Evolutionary conservation across 37 sponge, comb jelly and placozoan species (phyloP).

Genomic region (Beroe ovata): DNA sequence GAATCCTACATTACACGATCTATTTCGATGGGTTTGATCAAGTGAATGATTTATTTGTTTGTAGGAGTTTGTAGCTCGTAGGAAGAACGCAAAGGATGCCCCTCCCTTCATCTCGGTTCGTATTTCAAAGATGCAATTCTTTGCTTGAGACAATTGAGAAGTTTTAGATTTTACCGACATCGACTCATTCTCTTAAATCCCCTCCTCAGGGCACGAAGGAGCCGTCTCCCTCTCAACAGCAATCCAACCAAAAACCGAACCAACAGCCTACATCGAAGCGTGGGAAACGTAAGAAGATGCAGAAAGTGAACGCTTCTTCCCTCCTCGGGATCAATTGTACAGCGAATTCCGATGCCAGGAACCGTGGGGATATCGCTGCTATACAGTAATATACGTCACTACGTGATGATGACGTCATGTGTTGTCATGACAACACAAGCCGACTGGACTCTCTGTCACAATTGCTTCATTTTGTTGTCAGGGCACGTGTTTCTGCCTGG

Average conservation of each 20-base stretch:
- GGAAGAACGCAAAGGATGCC: constrained; percentile 31
- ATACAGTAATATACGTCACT: not conserved
- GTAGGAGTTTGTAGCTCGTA: constrained; percentile 46
- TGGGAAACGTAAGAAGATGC: constrained; percentile 58
- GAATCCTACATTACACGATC: no score
- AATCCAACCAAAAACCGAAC: not conserved
- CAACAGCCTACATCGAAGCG: constrained; percentile 10
- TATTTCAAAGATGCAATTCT: no score
- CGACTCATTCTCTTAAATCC: no score
- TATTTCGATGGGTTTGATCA: not conserved
- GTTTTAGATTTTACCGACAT: no score
- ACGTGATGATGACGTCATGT: not conserved
- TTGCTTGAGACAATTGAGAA: no score
- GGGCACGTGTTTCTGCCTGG: no score
- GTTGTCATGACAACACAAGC: no score
- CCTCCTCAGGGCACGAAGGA: not conserved
- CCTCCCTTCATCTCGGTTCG: no score
- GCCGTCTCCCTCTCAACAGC: not conserved
- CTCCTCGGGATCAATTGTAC: constrained; percentile 65
- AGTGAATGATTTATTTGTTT: no score
- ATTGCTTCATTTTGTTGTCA: no score
- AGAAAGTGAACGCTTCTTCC: constrained; percentile 55
- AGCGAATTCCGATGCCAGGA: constrained; percentile 24
- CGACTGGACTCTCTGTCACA: no score
- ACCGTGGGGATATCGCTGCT: constrained; percentile 52